These are phyloP conservation scores for Hippocampus comes DNA, from an alignment of 2,113 vertebrate species.

Conservation along the genomic window DNA sequence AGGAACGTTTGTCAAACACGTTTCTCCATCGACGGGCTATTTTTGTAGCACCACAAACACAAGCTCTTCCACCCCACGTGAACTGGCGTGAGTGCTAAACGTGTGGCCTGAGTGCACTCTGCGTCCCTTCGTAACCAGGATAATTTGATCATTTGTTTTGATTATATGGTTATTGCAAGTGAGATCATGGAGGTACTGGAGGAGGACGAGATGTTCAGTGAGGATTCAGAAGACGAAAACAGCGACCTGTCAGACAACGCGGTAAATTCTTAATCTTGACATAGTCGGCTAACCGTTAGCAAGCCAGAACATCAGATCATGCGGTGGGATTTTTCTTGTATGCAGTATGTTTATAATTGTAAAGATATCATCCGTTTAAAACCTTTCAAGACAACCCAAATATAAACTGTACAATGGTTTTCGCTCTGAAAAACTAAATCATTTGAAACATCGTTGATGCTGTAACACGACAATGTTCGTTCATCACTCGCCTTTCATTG, in stretches of 20 bases:
- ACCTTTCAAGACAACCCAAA: background rate
- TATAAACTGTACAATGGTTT: background rate
- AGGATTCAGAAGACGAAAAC: constrained; percentile 78
- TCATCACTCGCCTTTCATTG: too few relatives aligned
- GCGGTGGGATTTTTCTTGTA: background rate
- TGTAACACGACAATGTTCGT: background rate
- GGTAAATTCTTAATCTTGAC: constrained; percentile 56
- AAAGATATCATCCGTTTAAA: background rate
- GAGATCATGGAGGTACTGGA: constrained; percentile 58
- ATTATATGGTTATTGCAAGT: constrained; percentile 29
- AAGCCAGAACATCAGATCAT: background rate
- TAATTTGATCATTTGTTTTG: background rate
- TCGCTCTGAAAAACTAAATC: background rate
- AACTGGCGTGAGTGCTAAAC: constrained; percentile 11
- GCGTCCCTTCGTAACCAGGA: fast-evolving
- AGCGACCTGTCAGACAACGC: constrained; percentile 75
- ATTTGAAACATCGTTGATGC: background rate
- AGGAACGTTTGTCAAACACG: constrained; percentile 28
- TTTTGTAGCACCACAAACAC: background rate
- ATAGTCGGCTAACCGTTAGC: constrained; percentile 20
- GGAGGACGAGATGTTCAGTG: constrained; percentile 55
- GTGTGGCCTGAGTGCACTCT: background rate
- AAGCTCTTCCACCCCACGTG: constrained; percentile 55
- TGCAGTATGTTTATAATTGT: background rate
- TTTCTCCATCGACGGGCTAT: constrained; percentile 18